These are phyloP conservation scores for Tinea pellionella DNA, from an alignment of 2,888 invertebrate species.

Conservation along the genomic window DNA sequence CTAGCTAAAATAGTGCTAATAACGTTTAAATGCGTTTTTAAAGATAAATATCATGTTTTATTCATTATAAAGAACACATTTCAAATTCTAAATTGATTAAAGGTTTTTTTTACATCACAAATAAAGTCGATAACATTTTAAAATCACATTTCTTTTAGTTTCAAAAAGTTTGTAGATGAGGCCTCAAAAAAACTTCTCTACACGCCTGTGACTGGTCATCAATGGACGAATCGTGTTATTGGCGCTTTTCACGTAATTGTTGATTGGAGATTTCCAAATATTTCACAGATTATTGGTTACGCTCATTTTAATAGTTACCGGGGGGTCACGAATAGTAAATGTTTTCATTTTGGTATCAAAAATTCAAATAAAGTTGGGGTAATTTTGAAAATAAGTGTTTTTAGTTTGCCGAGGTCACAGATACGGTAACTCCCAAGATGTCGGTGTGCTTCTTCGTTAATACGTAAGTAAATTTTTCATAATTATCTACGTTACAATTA, in stretches of 20 bases:
- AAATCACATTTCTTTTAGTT: background rate
- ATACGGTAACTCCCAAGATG: slow-evolving; percentile 58
- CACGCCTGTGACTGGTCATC: slow-evolving; percentile 69
- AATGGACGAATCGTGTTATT: slow-evolving; percentile 67
- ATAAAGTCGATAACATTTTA: background rate
- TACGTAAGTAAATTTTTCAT: slow-evolving; percentile 69
- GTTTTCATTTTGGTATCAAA: background rate
- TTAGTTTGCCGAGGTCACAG: background rate
- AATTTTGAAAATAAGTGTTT: background rate
- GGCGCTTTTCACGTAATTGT: slow-evolving; percentile 67
- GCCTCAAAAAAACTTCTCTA: background rate
- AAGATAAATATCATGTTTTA: background rate
- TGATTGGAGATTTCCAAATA: slow-evolving; percentile 69
- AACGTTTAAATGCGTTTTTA: background rate
- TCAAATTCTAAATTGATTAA: background rate
- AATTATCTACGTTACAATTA: background rate
- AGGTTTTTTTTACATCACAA: background rate
- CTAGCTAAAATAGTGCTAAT: slow-evolving; percentile 18
- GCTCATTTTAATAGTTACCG: slow-evolving; percentile 17
- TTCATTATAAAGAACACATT: background rate
- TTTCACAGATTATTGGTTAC: slow-evolving; percentile 66
- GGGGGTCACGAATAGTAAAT: slow-evolving; percentile 4
- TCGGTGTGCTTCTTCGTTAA: slow-evolving; percentile 78
- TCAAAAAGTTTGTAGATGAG: background rate
- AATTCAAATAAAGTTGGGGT: background rate